Evolutionary conservation across 2,797 vertebrate species (phyloP), one percentile per base, ranked within the genome.

Genomic region (Jordanella pulchra): DNA sequence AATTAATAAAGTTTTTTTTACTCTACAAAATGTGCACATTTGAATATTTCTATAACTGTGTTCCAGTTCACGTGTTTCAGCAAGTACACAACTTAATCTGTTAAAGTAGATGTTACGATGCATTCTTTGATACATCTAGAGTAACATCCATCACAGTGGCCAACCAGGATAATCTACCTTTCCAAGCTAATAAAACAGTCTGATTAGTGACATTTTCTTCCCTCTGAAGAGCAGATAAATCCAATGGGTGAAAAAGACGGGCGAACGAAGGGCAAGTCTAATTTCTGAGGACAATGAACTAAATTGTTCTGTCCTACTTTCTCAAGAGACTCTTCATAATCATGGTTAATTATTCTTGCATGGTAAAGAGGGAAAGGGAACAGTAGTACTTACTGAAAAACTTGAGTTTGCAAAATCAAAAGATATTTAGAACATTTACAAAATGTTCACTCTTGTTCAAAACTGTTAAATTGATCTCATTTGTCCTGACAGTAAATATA

Each of bases 261-360:
- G 79, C 30, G 84, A 87, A 79, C 68, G 68, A 90, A 91, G 85
- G 87, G 85, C 73, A 91, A 89, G 88, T 86, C 67, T 89, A 81
- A 89, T 89, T 93, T 87, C 79, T 84, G 88, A 89, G 85, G 83
- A 90, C 88, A 90, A 91, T 86, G 87, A 89, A 82, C 84, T 84
- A 84, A 90, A 91, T 91, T 87, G 84, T 87, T 90, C 83, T 86
- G 91, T 89, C 90, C 91, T 84, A 91, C 86, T 92, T 93, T 93
- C 87, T 93, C 87, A 88, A 93, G 91, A 90, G 91, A 93, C 87
- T 91, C 90, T 92, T 89, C 85, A 89, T 86, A 93, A 94, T 93
- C 90, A 93, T 69, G 27, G 84, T 72, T 90, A 91, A 93, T 93
- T 92, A 91, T 76, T 89, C 85, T 85, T 84, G 84, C 86, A 76